Evolutionary conservation across 2,888 invertebrate species (phyloP).

Genomic region (Philaethria dido): DNA sequence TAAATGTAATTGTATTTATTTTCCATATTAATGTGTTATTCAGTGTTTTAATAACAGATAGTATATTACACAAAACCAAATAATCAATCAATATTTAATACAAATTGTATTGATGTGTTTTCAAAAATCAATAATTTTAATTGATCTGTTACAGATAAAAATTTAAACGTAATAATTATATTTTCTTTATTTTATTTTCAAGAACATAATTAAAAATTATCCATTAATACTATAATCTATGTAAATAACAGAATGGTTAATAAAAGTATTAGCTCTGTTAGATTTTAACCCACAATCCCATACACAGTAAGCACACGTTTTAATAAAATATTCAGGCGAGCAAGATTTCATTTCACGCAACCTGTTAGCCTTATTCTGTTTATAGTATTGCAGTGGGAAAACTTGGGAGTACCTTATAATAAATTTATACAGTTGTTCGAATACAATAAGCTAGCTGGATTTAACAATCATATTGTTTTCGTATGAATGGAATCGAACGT

Average conservation of each 20-base stretch:
- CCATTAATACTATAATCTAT: background rate
- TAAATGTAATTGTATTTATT: too few relatives aligned
- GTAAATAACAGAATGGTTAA: background rate
- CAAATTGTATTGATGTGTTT: too few relatives aligned
- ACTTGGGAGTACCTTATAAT: conserved; percentile 21
- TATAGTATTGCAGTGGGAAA: conserved; percentile 19
- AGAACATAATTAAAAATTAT: background rate
- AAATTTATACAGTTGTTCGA: conserved; percentile 8
- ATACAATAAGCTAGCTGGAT: conserved; percentile 16
- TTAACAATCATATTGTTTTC: conserved; percentile 14
- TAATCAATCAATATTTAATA: too few relatives aligned
- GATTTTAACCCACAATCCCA: background rate
- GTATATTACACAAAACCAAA: too few relatives aligned
- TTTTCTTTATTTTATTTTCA: too few relatives aligned
- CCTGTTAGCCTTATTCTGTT: conserved; percentile 17
- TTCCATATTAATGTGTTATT: too few relatives aligned
- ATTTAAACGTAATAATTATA: too few relatives aligned
- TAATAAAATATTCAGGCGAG: conserved; percentile 8
- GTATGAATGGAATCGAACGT: background rate
- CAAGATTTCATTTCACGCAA: conserved; percentile 20
- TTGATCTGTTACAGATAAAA: too few relatives aligned
- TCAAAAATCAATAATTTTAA: too few relatives aligned
- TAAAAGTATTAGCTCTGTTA: background rate
- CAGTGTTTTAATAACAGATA: too few relatives aligned
- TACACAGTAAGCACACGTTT: background rate